Base-by-base conservation (phyloP, 2,113 vertebrate genomes). In the Coptodon bakossiorum region DNA sequence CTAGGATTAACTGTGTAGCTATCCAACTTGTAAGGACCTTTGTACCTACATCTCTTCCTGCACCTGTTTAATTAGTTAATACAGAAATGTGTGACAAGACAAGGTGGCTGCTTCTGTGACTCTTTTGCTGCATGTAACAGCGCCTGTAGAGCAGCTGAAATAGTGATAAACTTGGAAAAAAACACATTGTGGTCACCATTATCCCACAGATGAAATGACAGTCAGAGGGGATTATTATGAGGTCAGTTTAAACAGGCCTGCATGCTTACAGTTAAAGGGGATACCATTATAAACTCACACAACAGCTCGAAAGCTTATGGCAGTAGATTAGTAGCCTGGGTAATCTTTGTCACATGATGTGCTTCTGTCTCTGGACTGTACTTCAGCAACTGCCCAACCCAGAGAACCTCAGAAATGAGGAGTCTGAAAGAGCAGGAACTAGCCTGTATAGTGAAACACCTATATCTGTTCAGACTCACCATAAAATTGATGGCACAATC, bases 271-370 rank as follows among this genome's bases (percentile, higher is more conserved):
- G 24, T 66, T 53, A 84, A 22, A 83, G 48, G n/a, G 5, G 14
- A 76, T 38, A 73, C 53, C 29, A 24, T 71, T 81, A 61, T n/a
- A 22, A 86, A 88, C 76, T 56, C 6, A 80, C 78, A 56, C 68
- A 76, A 4, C 56, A 61, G 4, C 83, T 79, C 22, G 13, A 52
- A 38, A 86, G 27, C 13, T 6, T 57, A 54, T 56, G 31, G 19
- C 38, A n/a, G 24, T 10, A 24, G 52, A 83, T 68, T 68, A 80
- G 68, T 79, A 57, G 16, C n/a, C 12, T 12, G 6, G 27, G 9
- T 27, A 56, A 52, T 56, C 45, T 54, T 16, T 68, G 63, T 81
- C 48, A 76, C 66, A 91, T n/a, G 36, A 81, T 57, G 13, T 6
- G 5, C 14, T 52, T 68, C 31, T 57, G 34, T 56, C 13, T 52